Conservation (phyloP, 2,113 vertebrate species). For the Platysternon megacephalum region DNA sequence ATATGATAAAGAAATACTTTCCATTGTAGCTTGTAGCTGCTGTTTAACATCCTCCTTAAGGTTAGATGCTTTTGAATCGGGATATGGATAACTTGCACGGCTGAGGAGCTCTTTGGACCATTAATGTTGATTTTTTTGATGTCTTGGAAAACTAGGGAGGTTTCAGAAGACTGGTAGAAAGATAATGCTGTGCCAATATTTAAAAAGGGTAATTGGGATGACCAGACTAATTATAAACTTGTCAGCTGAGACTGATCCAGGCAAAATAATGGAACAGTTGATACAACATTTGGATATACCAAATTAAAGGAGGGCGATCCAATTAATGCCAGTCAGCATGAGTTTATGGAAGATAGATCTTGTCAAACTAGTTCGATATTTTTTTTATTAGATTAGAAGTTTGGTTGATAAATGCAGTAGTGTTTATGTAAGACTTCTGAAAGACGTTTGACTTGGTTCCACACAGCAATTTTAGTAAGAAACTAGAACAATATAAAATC, state of each 20-base stretch:
- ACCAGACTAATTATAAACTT: background rate
- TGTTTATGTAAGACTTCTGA: background rate
- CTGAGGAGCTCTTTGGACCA: background rate
- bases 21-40: background rate
- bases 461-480: background rate
- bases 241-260: background rate
- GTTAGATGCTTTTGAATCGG: no score
- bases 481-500: background rate
- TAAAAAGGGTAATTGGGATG: background rate
- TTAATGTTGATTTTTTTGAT: background rate
- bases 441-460: background rate
- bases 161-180: background rate
- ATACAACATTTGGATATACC: background rate
- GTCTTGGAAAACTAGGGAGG: background rate
- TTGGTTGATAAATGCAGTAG: background rate
- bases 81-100: background rate
- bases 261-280: background rate
- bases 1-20: background rate
- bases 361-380: background rate
- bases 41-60: background rate
- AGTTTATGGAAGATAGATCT: background rate
- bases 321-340: background rate
- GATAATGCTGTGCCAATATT: background rate
- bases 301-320: background rate
- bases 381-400: accelerated